phyloP scores from a whole-genome alignment of 2,797 vertebrate species.

The Oreonectes daqikongensis region DNA sequence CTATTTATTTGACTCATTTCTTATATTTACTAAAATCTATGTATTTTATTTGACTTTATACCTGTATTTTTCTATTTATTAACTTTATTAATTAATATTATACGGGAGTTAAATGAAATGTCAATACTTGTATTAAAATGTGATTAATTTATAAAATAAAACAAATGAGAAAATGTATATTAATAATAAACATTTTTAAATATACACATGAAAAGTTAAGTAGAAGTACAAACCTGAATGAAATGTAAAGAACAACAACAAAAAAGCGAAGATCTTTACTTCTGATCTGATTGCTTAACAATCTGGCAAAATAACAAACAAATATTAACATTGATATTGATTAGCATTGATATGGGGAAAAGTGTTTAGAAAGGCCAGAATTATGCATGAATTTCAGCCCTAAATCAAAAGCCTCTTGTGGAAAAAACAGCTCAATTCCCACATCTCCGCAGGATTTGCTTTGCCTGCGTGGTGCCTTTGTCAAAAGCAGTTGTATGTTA shows the following conservation, averaged over 20 bases:
- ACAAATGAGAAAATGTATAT: too few relatives aligned
- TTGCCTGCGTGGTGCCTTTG: conserved; percentile 49
- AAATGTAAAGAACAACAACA: neutral
- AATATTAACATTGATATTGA: conserved; percentile 30
- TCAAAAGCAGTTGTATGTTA: conserved; percentile 57
- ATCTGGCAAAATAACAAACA: conserved; percentile 15
- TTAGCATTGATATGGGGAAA: conserved; percentile 26
- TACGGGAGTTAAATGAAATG: too few relatives aligned
- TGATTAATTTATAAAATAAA: too few relatives aligned
- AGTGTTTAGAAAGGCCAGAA: conserved; percentile 5
- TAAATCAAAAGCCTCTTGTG: conserved; percentile 36
- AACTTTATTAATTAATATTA: too few relatives aligned
- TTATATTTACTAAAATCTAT: neutral
- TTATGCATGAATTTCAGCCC: conserved; percentile 31
- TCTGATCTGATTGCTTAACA: neutral
- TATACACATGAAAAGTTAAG: neutral
- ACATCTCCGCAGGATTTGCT: conserved; percentile 50
- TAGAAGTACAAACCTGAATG: neutral
- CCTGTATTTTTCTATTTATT: too few relatives aligned
- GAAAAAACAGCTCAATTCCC: conserved; percentile 35
- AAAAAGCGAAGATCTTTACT: neutral
- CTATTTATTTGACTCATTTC: neutral
- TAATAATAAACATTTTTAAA: too few relatives aligned
- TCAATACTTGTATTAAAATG: too few relatives aligned
- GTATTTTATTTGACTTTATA: neutral